Base-by-base conservation (phyloP, 1,140 invertebrate genomes). In the Chironomus tepperi region DNA sequence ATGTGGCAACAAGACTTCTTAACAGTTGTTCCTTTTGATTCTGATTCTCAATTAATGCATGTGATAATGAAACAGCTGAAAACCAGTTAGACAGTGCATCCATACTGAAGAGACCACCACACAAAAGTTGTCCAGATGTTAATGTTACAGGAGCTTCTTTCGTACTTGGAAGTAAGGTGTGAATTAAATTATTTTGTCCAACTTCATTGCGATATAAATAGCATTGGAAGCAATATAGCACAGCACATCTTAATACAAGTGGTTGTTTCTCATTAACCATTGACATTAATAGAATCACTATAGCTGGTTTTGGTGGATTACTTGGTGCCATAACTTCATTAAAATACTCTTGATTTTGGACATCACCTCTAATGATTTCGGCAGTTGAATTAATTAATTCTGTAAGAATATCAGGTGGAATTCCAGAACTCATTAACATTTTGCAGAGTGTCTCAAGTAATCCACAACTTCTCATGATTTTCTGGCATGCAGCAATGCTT, bases 191-290 rank as follows among this genome's bases (percentile, higher is more conserved):
- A 8, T 88, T 88, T 83, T 98, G 95, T 12, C 90, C 90, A n/a
- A 89, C 85, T 79, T 95, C 92, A 83, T 99, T 99, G 83, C 93
- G 95, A 80, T 93, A 97, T 0, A 99, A 84, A 81, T 94, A 99
- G 82, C 94, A 98, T 84, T 99, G 90, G 81, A 99, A 98, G 81
- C 96, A 98, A 81, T 99, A 99, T 0, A 99, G 87, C 9, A 98
- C 96, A 0, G 98, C 92, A 84, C 95, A 97, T 74, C 97, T 88
- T 74, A 99, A 82, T 8, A 88, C 83, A 81, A 99, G 94, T 12
- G 95, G 92, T 82, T 99, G 98, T 81, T 98, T 98, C 79, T 99
- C 97, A 83, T 98, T 98, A 2, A 99, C 95, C 96, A 99, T 98
- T 0, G 96, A 98, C 92, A 98, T 96, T 10, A 99, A 83, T 8